Conservation (phyloP, 2,797 vertebrate species). For the Onychomys torridus region DNA sequence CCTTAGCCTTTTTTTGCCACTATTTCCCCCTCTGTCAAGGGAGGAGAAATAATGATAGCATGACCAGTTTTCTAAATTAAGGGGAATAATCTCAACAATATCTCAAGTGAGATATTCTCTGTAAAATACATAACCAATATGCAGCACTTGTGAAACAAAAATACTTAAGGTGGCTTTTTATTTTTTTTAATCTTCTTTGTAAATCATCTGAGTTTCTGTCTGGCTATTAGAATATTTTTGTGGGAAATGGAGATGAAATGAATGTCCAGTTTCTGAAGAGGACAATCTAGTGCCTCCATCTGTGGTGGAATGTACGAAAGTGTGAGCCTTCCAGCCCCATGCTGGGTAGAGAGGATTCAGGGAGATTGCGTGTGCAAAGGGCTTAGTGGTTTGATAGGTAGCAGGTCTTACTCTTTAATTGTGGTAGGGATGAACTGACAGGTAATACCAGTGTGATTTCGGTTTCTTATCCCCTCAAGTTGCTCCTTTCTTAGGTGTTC, state of each 20-base stretch:
- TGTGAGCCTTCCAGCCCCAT: not conserved
- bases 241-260: constrained; percentile 21
- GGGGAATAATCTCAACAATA: not conserved
- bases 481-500: constrained; percentile 1
- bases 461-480: not conserved
- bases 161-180: not conserved
- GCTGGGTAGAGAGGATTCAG: constrained; percentile 8
- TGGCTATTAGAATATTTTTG: not conserved
- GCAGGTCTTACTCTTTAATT: not conserved
- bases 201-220: constrained; percentile 39
- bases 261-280: not conserved
- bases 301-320: not conserved
- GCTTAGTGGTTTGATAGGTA: not conserved
- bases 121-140: not conserved
- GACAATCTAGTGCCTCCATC: not conserved
- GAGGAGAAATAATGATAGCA: not conserved
- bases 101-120: not conserved
- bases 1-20: not conserved
- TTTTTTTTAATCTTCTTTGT: not conserved
- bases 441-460: not conserved
- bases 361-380: not conserved
- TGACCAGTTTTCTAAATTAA: not conserved
- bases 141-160: constrained; percentile 10
- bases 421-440: constrained; percentile 1
- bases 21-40: not conserved